Base-by-base conservation (phyloP, 2,888 invertebrate genomes). In the Latheticus oryzae region DNA sequence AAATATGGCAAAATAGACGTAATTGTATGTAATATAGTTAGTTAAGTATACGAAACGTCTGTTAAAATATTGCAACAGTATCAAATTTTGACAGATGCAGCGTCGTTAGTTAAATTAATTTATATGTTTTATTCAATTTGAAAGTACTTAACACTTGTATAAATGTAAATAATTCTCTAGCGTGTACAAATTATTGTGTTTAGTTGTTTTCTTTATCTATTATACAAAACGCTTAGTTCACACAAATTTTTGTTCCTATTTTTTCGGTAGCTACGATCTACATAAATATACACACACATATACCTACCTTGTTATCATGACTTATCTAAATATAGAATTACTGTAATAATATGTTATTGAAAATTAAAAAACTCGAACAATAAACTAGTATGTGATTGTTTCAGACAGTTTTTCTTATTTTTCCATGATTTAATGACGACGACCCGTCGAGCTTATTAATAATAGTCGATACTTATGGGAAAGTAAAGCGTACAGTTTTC, bases 341-440 rank as follows among this genome's bases (percentile, higher is more conserved):
- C 63, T 76, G 74, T 74, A 73, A 73, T 67, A 61, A 66, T 71
- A 72, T 71, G 73, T 73, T 75, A 75, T 73, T 71, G 72, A 72
- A 73, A 28, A 71, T 64, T 70, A 68, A 67, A 65, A 64, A 66
- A 15, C 42, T 63, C 60, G 66, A 67, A 64, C 60, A 71, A 72
- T 72, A 72, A 73, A 70, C 63, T 73, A 73, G 72, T 71, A 68
- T 66, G 71, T 71, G 70, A 71, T 72, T 74, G 73, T 73, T 73
- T 72, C 62, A 68, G 60, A 28, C n/a, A n/a, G n/a, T n/a, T n/a
- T n/a, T n/a, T n/a, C n/a, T n/a, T n/a, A n/a, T n/a, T n/a, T n/a
- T n/a, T n/a, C n/a, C 11, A 8, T 9, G 21, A 17, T 21, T 42
- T 26, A 8, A 19, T 5, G 23, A 2, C 2, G 45, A 15, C 45